Evolutionary conservation across 2,113 vertebrate species (phyloP).

Genomic region (Amphiprion percula): DNA sequence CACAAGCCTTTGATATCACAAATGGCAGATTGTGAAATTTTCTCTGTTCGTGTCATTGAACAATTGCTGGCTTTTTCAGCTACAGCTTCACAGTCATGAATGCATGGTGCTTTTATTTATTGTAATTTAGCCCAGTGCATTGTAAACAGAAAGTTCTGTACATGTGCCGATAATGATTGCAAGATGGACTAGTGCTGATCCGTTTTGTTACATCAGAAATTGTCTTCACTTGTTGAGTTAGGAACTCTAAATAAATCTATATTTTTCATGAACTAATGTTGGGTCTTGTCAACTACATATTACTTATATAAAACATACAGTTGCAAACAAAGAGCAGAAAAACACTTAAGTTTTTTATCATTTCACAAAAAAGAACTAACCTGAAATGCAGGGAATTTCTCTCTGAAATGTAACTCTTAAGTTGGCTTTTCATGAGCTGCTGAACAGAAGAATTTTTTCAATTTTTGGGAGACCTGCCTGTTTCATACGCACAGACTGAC

Average conservation of each 20-base stretch:
- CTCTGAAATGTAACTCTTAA: too few relatives aligned
- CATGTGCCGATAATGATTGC: conserved; percentile 18
- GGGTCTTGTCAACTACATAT: not conserved
- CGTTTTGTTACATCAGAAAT: conserved; percentile 12
- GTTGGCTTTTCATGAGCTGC: not conserved
- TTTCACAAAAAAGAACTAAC: not conserved
- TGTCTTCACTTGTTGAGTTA: conserved; percentile 38
- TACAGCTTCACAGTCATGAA: conserved; percentile 21
- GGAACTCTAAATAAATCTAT: conserved; percentile 71
- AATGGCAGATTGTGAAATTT: conserved; percentile 54
- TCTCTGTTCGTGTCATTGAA: conserved; percentile 45
- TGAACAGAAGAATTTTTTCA: too few relatives aligned
- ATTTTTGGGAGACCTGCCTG: not conserved
- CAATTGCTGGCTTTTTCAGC: conserved; percentile 25
- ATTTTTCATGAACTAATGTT: conserved; percentile 69
- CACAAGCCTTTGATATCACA: conserved; percentile 52
- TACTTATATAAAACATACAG: too few relatives aligned
- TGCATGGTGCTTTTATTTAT: conserved; percentile 62
- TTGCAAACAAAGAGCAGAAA: too few relatives aligned
- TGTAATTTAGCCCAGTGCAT: conserved; percentile 51
- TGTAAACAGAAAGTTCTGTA: conserved; percentile 12
- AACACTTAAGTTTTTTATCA: not conserved
- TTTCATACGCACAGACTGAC: not conserved
- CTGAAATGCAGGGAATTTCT: too few relatives aligned
- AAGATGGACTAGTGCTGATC: conserved; percentile 22